Conservation (phyloP, 1,140 invertebrate genomes). For the Aphelenchoides fujianensis region DNA sequence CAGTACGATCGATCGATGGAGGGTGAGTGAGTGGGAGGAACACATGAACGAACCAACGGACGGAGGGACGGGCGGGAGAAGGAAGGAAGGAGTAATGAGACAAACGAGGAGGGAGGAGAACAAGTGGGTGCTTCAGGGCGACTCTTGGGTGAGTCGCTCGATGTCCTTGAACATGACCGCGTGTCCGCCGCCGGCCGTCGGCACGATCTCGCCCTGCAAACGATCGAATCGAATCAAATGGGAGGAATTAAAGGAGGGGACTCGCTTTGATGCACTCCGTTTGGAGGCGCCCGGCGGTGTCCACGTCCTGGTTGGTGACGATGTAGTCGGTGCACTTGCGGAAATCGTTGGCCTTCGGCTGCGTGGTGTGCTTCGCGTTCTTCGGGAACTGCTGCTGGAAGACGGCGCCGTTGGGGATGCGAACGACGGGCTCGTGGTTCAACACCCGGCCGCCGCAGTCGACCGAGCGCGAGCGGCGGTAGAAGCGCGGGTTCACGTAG, state of each 20-base stretch:
- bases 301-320: slow-evolving; percentile 82
- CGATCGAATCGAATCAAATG: background rate
- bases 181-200: slow-evolving; percentile 84
- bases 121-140: too few species aligned
- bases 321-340: slow-evolving; percentile 81
- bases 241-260: background rate
- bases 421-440: slow-evolving; percentile 76
- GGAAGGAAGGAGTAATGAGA: too few species aligned
- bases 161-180: slow-evolving; percentile 93
- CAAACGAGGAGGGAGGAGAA: too few species aligned
- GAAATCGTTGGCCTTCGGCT: slow-evolving; percentile 73
- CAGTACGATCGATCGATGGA: too few species aligned
- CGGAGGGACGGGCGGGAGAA: too few species aligned
- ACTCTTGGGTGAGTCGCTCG: slow-evolving; percentile 71
- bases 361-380: slow-evolving; percentile 77
- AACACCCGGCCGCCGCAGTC: slow-evolving; percentile 71
- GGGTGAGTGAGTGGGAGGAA: too few species aligned
- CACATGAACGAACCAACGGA: too few species aligned
- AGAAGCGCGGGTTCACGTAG: slow-evolving; percentile 42
- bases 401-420: slow-evolving; percentile 72
- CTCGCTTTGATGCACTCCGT: slow-evolving; percentile 83
- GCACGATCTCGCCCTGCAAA: slow-evolving; percentile 78
- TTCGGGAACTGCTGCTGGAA: slow-evolving; percentile 79
- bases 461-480: slow-evolving; percentile 35
- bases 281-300: slow-evolving; percentile 83